Conservation (phyloP, 2,797 vertebrate species). For the Trachurus trachurus region DNA sequence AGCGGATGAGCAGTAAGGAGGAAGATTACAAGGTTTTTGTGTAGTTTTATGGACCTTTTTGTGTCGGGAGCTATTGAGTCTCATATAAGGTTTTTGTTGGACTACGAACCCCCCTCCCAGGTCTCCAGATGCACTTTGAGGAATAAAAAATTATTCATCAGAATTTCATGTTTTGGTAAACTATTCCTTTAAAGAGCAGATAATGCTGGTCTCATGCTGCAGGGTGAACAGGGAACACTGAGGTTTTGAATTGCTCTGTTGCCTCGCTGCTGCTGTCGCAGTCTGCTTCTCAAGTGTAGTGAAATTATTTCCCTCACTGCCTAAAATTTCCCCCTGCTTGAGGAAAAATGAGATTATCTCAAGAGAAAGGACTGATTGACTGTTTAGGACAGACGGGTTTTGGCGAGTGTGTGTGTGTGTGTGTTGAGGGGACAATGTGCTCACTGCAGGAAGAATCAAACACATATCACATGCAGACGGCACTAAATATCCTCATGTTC, state of each 20-base stretch:
- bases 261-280: neutral
- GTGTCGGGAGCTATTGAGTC: too few species aligned
- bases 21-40: too few species aligned
- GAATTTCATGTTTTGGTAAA: too few species aligned
- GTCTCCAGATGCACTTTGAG: too few species aligned
- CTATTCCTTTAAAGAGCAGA: too few species aligned
- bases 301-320: conserved; percentile 1
- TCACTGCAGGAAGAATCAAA: conserved; percentile 54
- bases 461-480: conserved; percentile 61
- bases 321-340: neutral
- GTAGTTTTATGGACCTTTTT: too few species aligned
- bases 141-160: too few species aligned
- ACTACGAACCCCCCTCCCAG: too few species aligned
- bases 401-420: conserved; percentile 30
- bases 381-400: conserved; percentile 30
- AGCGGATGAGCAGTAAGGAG: too few species aligned
- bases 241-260: neutral
- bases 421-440: conserved; percentile 27
- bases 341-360: conserved; percentile 31
- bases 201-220: neutral
- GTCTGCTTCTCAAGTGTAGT: conserved; percentile 4
- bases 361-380: conserved; percentile 9
- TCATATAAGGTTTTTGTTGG: too few species aligned
- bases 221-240: neutral
- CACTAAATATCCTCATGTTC: conserved; percentile 55